Percentiles rank a stretch among this genome's conserved stretches.
phyloP scores from a whole-genome alignment of 92 coral and sea anemone species.

The Plumapathes pennacea region DNA sequence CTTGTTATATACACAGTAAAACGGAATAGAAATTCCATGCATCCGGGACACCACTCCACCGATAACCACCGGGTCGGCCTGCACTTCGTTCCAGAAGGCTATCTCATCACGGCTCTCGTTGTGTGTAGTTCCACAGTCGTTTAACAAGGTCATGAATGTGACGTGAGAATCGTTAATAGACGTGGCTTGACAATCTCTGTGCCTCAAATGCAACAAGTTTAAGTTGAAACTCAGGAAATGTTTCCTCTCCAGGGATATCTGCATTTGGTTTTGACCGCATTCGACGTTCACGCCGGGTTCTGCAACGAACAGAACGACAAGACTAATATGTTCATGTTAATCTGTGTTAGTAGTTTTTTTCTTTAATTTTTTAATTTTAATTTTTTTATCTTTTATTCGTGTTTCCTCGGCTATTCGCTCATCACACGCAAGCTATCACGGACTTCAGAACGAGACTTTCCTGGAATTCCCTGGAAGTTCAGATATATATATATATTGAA shows the following conservation, averaged over 20 bases:
- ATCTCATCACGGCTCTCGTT: slow-evolving; percentile 17
- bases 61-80: slow-evolving; percentile 17
- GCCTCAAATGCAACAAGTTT: not conserved
- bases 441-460: no score
- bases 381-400: no score
- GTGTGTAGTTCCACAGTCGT: slow-evolving; percentile 22
- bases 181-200: slow-evolving; percentile 15
- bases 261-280: slow-evolving; percentile 6
- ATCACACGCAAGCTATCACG: no score
- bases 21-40: slow-evolving; percentile 13
- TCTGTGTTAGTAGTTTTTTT: no score
- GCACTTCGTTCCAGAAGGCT: slow-evolving; percentile 23
- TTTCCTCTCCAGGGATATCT: slow-evolving; percentile 13
- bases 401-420: no score
- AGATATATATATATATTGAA: no score
- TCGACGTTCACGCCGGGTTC: slow-evolving; percentile 19
- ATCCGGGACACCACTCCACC: slow-evolving; percentile 16
- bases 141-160: slow-evolving; percentile 8
- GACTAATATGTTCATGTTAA: no score
- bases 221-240: slow-evolving; percentile 8
- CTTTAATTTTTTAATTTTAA: no score
- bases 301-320: no score
- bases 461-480: no score
- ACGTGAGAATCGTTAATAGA: slow-evolving; percentile 20
- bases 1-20: slow-evolving; percentile 10